Percentiles rank a stretch among this genome's conserved stretches.
These are phyloP conservation scores for Psammodynastes pulverulentus DNA, from an alignment of 2,113 vertebrate genomes.

Conservation along the genomic window DNA sequence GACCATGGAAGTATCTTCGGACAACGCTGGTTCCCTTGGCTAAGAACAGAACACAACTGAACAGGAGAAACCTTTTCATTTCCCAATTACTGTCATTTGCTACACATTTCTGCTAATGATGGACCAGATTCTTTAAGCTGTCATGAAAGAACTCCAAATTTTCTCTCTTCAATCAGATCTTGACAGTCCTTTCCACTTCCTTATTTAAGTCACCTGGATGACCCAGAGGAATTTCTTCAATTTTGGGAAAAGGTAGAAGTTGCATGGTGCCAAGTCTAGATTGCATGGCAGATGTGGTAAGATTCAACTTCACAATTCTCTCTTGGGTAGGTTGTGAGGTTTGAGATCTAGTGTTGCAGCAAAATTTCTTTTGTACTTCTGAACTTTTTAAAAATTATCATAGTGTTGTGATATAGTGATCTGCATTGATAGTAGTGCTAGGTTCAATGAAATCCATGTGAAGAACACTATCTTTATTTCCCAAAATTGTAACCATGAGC, in stretches of 20 bases:
- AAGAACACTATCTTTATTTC: background rate
- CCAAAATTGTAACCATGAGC: background rate
- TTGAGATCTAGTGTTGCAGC: background rate
- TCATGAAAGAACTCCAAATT: background rate
- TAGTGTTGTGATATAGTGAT: background rate
- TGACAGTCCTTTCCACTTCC: background rate
- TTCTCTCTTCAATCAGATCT: background rate
- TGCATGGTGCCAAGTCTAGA: background rate
- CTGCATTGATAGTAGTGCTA: background rate
- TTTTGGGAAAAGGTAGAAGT: background rate
- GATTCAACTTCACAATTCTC: background rate
- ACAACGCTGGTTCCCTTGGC: background rate
- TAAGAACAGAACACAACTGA: background rate
- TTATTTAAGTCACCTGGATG: background rate
- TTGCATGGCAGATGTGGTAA: background rate
- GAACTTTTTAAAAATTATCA: background rate
- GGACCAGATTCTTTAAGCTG: background rate
- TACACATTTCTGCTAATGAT: background rate
- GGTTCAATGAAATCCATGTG: background rate
- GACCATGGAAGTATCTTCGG: background rate
- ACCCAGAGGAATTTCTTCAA: background rate
- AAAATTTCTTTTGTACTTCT: background rate
- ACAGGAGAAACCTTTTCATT: background rate
- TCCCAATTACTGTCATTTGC: background rate
- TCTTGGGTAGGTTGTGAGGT: background rate